These are phyloP conservation scores for Eupithecia inturbata DNA, from an alignment of 2,888 invertebrate species.

Conservation along the genomic window DNA sequence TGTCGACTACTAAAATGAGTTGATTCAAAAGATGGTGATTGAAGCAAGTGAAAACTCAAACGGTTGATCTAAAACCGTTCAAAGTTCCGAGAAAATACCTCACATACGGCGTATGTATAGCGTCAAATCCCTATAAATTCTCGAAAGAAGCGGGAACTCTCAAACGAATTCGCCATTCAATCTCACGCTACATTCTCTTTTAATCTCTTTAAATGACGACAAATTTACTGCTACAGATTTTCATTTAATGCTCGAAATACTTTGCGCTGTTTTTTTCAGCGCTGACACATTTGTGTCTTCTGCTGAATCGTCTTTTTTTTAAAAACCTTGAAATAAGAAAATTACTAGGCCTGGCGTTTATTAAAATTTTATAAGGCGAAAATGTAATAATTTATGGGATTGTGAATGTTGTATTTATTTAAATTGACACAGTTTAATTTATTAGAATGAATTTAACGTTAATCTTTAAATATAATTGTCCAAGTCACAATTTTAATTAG, in stretches of 20 bases:
- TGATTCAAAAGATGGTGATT: neutral
- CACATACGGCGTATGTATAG: conserved; percentile 51
- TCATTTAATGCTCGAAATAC: conserved; percentile 68
- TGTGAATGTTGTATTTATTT: conserved; percentile 1
- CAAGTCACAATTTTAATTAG: neutral
- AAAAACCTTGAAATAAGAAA: conserved; percentile 3
- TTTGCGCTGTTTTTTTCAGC: conserved; percentile 57
- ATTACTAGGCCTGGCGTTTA: neutral
- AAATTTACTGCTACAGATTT: conserved; percentile 78
- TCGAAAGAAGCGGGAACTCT: conserved; percentile 57
- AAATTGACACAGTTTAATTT: neutral
- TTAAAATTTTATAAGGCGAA: conserved; percentile 18
- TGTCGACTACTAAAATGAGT: too few species aligned
- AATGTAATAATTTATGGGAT: neutral
- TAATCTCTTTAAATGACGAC: conserved; percentile 79
- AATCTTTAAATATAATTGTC: neutral
- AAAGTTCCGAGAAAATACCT: conserved; percentile 39
- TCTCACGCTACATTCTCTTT: conserved; percentile 80
- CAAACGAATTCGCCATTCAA: conserved; percentile 77
- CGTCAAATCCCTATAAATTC: conserved; percentile 73
- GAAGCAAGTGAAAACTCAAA: neutral
- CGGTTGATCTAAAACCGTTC: conserved; percentile 9
- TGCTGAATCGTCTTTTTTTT: conserved; percentile 49
- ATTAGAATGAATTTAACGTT: neutral
- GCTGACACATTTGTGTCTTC: conserved; percentile 65